Base-by-base conservation (phyloP, 2,113 vertebrate genomes). In the Amblyornis subalaris region DNA sequence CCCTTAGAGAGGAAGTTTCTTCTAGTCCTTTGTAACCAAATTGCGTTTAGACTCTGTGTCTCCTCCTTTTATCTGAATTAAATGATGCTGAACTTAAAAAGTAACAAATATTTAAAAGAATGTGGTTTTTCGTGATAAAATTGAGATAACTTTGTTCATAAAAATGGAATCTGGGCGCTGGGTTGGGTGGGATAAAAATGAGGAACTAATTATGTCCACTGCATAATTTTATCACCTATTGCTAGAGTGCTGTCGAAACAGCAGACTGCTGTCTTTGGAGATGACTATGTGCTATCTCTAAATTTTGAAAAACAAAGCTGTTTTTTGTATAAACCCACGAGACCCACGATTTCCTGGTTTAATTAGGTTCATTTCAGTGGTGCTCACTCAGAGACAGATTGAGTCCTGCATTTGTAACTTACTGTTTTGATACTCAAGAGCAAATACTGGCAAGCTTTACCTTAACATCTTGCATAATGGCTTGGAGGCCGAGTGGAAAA, bases 21-120 rank as follows among this genome's bases (percentile, higher is more conserved):
- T 76, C 22, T 35, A n/a, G 42, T 60, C 40, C 55, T 85, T 88
- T 85, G 44, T 73, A 75, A 50, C 10, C 4, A 1, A 5, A 25
- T 79, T 88, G 76, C 18, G 24, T 54, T 79, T 66, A 89, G 74
- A 79, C 84, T 88, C 0, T 0, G 8, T 36, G 92, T 83, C 88
- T 90, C 72, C 75, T 79, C 10, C 51, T 77, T 89, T 93, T 83
- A 74, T 87, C 89, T 85, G 67, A 91, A 55, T 86, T 53, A 86
- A 94, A 88, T 19, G 85, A 60, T 1, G 4, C 55, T 19, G 44
- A 64, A 85, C 40, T 71, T 83, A 26, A 67, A 73, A 88, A 71
- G 48, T 77, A 83, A 62, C 58, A 75, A 89, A 85, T 92, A 91
- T 69, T 75, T 64, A 88, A 93, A 88, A 57, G 17, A 66, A 47